Evolutionary conservation across 2,888 invertebrate species (phyloP).

Genomic region (Epiblema foenella): DNA sequence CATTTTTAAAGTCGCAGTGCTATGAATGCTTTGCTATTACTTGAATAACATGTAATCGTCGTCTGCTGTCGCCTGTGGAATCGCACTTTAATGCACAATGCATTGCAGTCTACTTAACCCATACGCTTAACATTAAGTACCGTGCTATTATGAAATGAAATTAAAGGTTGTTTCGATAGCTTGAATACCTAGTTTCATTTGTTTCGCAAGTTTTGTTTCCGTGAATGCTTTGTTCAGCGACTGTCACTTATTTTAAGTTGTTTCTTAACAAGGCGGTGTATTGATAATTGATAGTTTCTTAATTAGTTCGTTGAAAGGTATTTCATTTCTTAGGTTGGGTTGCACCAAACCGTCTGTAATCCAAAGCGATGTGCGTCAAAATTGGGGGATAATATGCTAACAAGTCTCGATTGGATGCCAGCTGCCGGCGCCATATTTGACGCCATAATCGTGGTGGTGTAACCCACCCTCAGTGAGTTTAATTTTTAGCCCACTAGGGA

Average conservation of each 20-base stretch:
- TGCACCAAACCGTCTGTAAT: no score
- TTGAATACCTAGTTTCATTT: slow-evolving; percentile 48
- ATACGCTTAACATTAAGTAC: slow-evolving; percentile 41
- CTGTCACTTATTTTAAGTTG: neutral
- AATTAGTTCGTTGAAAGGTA: neutral
- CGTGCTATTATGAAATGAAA: slow-evolving; percentile 52
- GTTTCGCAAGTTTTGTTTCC: slow-evolving; percentile 52
- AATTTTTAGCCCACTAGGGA: no score
- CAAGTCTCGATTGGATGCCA: no score
- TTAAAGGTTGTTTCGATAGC: slow-evolving; percentile 43
- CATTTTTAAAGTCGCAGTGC: no score
- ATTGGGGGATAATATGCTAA: no score
- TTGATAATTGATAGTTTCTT: neutral
- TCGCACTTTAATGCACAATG: neutral
- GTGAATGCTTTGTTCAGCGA: neutral
- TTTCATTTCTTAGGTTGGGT: no score
- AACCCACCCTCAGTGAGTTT: no score
- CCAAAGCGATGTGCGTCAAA: no score
- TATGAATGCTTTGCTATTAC: no score
- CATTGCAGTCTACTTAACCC: slow-evolving; percentile 31
- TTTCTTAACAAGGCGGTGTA: neutral
- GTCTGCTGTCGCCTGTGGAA: neutral
- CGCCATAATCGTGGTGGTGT: no score
- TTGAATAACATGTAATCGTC: no score
- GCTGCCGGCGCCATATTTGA: no score